phyloP scores from a whole-genome alignment of 2,113 vertebrate species.

The Vicugna pacos region DNA sequence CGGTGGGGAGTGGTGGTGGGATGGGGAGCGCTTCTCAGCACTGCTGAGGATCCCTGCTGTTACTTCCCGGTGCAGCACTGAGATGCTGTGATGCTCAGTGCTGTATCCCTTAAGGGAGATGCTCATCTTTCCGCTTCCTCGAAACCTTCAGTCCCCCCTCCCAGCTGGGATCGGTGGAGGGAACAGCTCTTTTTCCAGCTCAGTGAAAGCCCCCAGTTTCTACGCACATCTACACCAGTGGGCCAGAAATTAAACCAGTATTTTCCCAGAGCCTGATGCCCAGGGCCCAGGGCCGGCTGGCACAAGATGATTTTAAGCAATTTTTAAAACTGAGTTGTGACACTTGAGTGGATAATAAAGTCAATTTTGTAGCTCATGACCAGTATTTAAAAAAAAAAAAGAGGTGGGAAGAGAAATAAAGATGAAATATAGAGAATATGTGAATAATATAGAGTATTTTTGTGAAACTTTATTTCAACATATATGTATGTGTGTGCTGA shows the following conservation, averaged over 20 bases:
- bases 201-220: background rate
- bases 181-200: background rate
- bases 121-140: fast-evolving
- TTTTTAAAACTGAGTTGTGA: background rate
- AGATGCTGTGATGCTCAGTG: background rate
- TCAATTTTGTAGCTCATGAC: background rate
- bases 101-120: background rate
- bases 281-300: background rate
- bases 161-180: fast-evolving
- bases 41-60: fast-evolving
- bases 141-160: background rate
- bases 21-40: fast-evolving
- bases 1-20: background rate
- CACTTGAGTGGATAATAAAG: background rate
- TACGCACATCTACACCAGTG: fast-evolving
- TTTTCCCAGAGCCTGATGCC: background rate
- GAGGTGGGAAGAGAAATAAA: background rate
- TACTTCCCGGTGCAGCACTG: background rate
- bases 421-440: background rate
- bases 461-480: background rate
- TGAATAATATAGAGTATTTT: background rate
- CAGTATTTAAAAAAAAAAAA: background rate
- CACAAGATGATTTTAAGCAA: background rate
- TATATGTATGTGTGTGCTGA: background rate
- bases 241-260: background rate